These are phyloP conservation scores for Apamea sordens DNA, from an alignment of 2,888 invertebrate genomes.

Conservation along the genomic window DNA sequence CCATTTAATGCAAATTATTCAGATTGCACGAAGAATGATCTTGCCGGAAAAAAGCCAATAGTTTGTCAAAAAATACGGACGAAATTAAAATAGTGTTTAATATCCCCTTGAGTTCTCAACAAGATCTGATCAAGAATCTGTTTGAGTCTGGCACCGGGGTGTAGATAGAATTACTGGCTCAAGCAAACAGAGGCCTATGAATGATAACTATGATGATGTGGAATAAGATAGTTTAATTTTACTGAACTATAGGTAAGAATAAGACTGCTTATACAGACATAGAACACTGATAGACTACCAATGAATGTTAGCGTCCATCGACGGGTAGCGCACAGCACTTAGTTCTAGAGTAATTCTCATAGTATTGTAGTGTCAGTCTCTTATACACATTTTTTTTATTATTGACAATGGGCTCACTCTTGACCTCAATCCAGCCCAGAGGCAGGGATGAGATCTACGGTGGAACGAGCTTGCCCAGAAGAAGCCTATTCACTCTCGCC, in stretches of 20 bases:
- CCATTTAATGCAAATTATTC: conserved; percentile 1
- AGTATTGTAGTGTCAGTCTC: too few relatives aligned
- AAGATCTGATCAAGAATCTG: too few relatives aligned
- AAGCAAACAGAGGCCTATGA: neutral
- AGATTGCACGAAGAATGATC: neutral
- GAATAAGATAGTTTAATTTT: neutral
- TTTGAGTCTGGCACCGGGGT: neutral
- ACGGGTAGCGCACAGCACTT: neutral
- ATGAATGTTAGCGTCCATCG: neutral
- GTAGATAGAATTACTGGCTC: too few relatives aligned
- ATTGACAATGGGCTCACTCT: too few relatives aligned
- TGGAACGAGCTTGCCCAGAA: too few relatives aligned
- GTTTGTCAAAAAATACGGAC: neutral
- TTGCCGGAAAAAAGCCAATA: neutral
- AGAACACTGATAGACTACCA: neutral
- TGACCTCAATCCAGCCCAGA: too few relatives aligned
- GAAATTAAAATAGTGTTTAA: neutral
- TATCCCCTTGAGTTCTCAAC: neutral
- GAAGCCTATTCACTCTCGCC: too few relatives aligned
- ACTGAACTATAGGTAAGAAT: neutral
- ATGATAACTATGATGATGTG: neutral
- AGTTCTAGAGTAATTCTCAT: neutral
- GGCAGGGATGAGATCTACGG: too few relatives aligned
- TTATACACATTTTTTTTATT: too few relatives aligned
- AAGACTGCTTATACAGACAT: neutral